A percentile compares a stretch with the other conserved stretches of the same genome.
phyloP scores from a whole-genome alignment of 2,113 vertebrate species.

The Urocolius indicus region DNA sequence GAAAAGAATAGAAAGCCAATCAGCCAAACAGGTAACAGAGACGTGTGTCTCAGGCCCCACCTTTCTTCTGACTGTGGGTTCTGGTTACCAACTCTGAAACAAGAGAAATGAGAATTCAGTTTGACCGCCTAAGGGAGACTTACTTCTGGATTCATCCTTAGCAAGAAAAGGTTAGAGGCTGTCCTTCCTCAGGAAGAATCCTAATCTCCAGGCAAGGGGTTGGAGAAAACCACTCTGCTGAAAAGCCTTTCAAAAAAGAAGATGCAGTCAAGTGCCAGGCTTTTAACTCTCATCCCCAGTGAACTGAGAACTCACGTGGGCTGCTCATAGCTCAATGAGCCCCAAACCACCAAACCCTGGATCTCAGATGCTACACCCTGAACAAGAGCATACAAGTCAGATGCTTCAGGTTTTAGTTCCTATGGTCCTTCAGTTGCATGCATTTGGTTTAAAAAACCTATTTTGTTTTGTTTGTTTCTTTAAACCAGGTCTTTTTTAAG shows the following conservation, averaged over 20 bases:
- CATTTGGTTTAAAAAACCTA: background rate
- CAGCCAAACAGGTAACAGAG: background rate
- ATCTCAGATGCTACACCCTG: fast-evolving
- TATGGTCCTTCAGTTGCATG: background rate
- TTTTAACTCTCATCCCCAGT: background rate
- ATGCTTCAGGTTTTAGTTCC: background rate
- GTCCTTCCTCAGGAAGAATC: background rate
- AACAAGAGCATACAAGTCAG: background rate
- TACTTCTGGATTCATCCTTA: background rate
- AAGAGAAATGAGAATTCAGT: background rate
- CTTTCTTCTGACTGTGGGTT: background rate
- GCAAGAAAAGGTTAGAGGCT: background rate
- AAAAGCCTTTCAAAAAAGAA: background rate
- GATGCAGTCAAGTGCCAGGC: background rate
- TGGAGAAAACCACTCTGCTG: background rate
- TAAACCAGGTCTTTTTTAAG: background rate
- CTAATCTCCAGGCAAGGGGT: background rate
- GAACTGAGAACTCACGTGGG: background rate
- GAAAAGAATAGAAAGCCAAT: background rate
- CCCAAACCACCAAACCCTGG: background rate
- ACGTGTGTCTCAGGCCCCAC: background rate
- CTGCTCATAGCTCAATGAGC: background rate
- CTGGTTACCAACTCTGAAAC: background rate
- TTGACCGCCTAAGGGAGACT: background rate
- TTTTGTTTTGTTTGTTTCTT: background rate